Percentiles rank a stretch among this genome's conserved stretches.
These are phyloP conservation scores for Sitta carolinensis DNA, from an alignment of 2,797 vertebrate species.

Conservation along the genomic window DNA sequence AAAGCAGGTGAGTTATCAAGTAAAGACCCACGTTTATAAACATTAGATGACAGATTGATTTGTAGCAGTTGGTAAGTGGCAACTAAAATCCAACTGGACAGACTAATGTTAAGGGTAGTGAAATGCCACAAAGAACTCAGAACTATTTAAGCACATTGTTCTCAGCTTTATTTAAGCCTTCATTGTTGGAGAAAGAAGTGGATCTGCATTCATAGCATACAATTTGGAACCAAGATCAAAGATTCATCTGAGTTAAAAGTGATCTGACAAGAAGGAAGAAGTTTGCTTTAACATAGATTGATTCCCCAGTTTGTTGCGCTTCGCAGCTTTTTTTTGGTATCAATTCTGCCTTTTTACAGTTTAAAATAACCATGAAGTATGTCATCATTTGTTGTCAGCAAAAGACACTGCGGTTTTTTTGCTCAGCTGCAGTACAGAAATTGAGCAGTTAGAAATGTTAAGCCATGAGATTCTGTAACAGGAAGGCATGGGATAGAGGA, in stretches of 20 bases:
- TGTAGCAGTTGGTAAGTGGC: not conserved
- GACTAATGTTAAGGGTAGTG: not conserved
- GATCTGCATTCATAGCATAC: not conserved
- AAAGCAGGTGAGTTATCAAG: slow-evolving; percentile 86
- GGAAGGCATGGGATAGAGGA: not conserved
- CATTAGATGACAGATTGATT: not conserved
- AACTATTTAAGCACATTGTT: not conserved
- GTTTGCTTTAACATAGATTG: not conserved
- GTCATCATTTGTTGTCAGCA: not conserved
- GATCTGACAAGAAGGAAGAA: not conserved
- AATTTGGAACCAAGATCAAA: not conserved
- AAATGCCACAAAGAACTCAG: not conserved
- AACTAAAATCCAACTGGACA: not conserved
- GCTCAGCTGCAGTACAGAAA: not conserved
- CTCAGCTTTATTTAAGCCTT: not conserved
- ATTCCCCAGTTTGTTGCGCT: not conserved
- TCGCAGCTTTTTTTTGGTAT: not conserved
- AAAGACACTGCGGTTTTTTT: not conserved
- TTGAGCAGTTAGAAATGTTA: not conserved
- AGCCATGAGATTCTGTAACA: not conserved
- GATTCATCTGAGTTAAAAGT: not conserved
- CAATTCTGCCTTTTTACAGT: not conserved
- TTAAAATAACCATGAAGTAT: not conserved
- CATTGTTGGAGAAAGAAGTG: not conserved
- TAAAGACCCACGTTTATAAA: not conserved